These are phyloP conservation scores for Cataglyphis albicans DNA, from an alignment of 2,888 invertebrate species.

Conservation along the genomic window DNA sequence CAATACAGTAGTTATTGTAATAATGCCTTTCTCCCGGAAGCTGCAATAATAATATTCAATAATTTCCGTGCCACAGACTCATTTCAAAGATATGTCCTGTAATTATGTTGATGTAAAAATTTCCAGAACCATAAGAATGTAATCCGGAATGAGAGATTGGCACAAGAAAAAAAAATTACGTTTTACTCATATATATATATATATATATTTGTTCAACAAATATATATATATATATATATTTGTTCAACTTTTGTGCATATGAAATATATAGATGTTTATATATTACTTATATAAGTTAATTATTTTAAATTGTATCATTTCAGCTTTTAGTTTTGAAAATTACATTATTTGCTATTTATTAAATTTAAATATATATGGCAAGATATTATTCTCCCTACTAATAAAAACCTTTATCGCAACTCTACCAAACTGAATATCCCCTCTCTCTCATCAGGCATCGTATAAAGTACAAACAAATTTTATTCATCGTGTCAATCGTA, in stretches of 20 bases:
- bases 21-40: neutral
- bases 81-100: neutral
- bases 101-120: neutral
- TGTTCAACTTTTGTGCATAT: neutral
- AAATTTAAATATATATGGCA: neutral
- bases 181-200: neutral
- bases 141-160: neutral
- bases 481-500: slow-evolving; percentile 3
- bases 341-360: neutral
- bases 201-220: too few species aligned
- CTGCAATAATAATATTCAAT: slow-evolving; percentile 1
- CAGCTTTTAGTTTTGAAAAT: neutral
- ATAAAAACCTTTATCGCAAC: slow-evolving; percentile 23
- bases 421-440: neutral
- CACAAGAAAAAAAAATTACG: neutral
- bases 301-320: slow-evolving; percentile 10
- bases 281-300: slow-evolving; percentile 4
- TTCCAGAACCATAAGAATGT: neutral
- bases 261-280: neutral
- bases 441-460: neutral
- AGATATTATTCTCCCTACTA: slow-evolving; percentile 24
- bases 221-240: neutral
- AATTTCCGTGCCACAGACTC: neutral
- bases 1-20: neutral
- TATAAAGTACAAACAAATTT: slow-evolving; percentile 21